A percentile compares a stretch with the other conserved stretches of the same genome.
Evolutionary conservation across 2,113 vertebrate genomes (phyloP).

Genomic region (Oryzias javanicus): DNA sequence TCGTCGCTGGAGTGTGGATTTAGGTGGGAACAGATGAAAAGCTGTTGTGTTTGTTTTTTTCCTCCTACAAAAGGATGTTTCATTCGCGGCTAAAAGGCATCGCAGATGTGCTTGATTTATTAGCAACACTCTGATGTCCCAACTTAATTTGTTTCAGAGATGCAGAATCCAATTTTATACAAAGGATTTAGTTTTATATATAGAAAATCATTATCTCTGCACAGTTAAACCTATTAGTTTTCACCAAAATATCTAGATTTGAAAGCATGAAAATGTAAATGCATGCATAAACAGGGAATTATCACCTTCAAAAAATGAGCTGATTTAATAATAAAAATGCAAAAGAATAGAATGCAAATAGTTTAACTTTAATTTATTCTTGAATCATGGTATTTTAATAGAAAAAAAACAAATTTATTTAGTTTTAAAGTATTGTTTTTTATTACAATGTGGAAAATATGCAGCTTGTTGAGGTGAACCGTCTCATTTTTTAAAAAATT

Average conservation of each 20-base stretch:
- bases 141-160: constrained; percentile 10
- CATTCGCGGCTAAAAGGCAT: constrained; percentile 9
- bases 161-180: constrained; percentile 13
- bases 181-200: constrained; percentile 11
- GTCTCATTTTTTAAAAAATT: too few relatives aligned
- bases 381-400: too few relatives aligned
- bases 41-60: constrained; percentile 12
- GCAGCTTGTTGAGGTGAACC: too few relatives aligned
- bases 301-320: not conserved
- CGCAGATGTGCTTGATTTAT: constrained; percentile 21
- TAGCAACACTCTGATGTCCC: constrained; percentile 10
- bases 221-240: constrained; percentile 12
- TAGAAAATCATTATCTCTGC: not conserved
- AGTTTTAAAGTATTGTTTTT: too few relatives aligned
- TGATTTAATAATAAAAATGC: not conserved
- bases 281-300: not conserved
- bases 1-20: constrained; percentile 16
- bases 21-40: constrained; percentile 19
- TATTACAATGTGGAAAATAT: too few relatives aligned
- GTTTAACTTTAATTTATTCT: too few relatives aligned
- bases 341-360: too few relatives aligned
- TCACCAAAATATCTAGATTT: constrained; percentile 4
- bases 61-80: constrained; percentile 10
- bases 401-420: too few relatives aligned
- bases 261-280: not conserved